A percentile compares a stretch with the other conserved stretches of the same genome.
phyloP scores from a whole-genome alignment of 2,797 vertebrate species.

The Sebastes hubbsi region DNA sequence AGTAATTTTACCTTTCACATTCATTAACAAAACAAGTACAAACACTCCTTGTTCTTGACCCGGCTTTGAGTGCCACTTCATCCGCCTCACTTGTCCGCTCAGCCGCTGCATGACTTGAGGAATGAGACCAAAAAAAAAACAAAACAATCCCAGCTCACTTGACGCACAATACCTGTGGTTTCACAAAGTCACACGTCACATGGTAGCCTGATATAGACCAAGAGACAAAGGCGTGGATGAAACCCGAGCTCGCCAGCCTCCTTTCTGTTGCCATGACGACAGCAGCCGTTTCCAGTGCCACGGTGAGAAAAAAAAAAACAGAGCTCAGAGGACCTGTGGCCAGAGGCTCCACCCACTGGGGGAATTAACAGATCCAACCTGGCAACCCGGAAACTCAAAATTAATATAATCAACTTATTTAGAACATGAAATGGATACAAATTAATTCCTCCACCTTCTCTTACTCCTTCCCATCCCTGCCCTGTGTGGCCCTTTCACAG shows the following conservation, averaged over 20 bases:
- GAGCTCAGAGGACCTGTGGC: slow-evolving; percentile 55
- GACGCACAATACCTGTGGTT: slow-evolving; percentile 31
- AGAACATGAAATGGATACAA: slow-evolving; percentile 1
- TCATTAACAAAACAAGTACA: slow-evolving; percentile 17
- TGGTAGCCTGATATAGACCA: slow-evolving; percentile 52
- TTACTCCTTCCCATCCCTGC: background rate
- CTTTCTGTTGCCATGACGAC: slow-evolving; percentile 75
- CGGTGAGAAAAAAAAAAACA: background rate
- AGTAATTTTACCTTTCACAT: background rate
- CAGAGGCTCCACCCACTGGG: slow-evolving; percentile 58
- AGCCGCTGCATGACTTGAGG: slow-evolving; percentile 16
- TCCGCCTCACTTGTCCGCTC: background rate
- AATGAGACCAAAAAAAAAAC: slow-evolving; percentile 30
- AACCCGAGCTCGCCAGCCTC: slow-evolving; percentile 70
- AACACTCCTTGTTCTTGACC: slow-evolving; percentile 24
- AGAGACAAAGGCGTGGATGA: slow-evolving; percentile 69
- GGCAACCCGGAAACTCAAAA: slow-evolving; percentile 44
- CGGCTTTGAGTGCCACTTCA: slow-evolving; percentile 43
- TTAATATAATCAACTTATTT: slow-evolving; percentile 11
- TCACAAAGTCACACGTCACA: slow-evolving; percentile 59
- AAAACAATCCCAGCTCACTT: slow-evolving; percentile 31
- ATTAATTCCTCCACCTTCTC: background rate
- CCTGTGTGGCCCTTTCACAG: slow-evolving; percentile 34
- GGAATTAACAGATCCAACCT: slow-evolving; percentile 49
- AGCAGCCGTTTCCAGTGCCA: slow-evolving; percentile 30